These are phyloP conservation scores for Marmota monax DNA, from an alignment of 2,113 vertebrate species.

Conservation along the genomic window DNA sequence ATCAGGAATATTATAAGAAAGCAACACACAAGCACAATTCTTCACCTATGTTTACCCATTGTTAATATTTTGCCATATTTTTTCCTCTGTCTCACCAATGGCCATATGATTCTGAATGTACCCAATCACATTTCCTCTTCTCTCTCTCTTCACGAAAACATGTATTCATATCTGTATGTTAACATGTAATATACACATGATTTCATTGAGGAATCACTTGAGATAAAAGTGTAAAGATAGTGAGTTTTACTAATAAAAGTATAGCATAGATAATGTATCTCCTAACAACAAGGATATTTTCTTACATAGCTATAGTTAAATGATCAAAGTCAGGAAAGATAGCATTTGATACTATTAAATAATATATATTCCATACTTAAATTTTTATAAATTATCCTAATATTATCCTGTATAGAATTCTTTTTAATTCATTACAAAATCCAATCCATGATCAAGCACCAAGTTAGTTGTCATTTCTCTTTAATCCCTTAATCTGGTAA, in stretches of 20 bases:
- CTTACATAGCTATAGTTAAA: not conserved
- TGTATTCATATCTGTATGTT: not conserved
- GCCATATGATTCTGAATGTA: too few relatives aligned
- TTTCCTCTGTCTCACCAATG: not conserved
- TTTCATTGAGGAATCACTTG: not conserved
- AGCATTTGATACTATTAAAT: not conserved
- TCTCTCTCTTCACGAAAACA: not conserved
- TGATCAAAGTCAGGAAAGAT: not conserved
- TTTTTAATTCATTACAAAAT: not conserved
- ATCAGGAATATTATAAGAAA: not conserved
- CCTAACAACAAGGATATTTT: not conserved
- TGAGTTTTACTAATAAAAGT: not conserved
- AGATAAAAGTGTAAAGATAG: not conserved
- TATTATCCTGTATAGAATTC: not conserved
- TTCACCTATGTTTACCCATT: not conserved
- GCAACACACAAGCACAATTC: not conserved
- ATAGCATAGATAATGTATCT: not conserved
- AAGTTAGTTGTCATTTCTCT: not conserved
- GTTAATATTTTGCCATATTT: not conserved
- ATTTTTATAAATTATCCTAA: not conserved
- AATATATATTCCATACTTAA: not conserved
- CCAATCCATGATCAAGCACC: not conserved
- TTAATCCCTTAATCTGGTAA: not conserved
- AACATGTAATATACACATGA: not conserved
- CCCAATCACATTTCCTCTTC: too few relatives aligned